Conservation (phyloP, 1,140 invertebrate genomes). For the Proctacanthus coquilletti region DNA sequence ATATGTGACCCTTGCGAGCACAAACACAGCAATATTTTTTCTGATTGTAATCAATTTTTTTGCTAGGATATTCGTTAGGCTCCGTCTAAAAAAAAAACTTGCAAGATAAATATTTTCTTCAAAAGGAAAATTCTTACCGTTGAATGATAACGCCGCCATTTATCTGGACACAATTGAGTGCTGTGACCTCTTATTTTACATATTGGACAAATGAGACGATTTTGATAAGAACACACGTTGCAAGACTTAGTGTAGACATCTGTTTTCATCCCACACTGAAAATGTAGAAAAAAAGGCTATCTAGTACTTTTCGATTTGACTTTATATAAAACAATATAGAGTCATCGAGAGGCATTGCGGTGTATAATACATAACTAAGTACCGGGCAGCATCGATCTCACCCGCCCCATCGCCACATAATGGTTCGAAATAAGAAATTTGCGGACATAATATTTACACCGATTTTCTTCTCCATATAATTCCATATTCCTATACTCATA, state of each 20-base stretch:
- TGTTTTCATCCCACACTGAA: conserved; percentile 46
- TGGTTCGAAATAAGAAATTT: too few species aligned
- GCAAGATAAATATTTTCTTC: neutral
- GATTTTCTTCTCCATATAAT: too few species aligned
- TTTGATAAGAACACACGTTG: conserved; percentile 40
- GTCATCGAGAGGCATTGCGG: too few species aligned
- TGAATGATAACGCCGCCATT: conserved; percentile 50
- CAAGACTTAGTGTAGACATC: conserved; percentile 36
- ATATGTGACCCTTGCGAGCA: conserved; percentile 40
- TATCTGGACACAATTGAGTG: conserved; percentile 42
- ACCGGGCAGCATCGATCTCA: too few species aligned
- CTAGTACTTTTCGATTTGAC: too few species aligned
- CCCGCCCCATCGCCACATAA: too few species aligned
- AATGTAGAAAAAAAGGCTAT: too few species aligned
- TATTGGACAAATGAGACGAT: conserved; percentile 33
- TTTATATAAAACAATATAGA: too few species aligned
- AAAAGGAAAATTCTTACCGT: conserved; percentile 36
- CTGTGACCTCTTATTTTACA: conserved; percentile 43
- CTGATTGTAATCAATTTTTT: conserved; percentile 25
- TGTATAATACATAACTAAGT: too few species aligned
- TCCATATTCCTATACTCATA: too few species aligned
- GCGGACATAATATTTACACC: too few species aligned
- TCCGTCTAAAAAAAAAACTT: conserved; percentile 23
- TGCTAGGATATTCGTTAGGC: conserved; percentile 24
- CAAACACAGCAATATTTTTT: conserved; percentile 45